Evolutionary conservation across 2,113 vertebrate species (phyloP).

Genomic region (Orcinus orca): DNA sequence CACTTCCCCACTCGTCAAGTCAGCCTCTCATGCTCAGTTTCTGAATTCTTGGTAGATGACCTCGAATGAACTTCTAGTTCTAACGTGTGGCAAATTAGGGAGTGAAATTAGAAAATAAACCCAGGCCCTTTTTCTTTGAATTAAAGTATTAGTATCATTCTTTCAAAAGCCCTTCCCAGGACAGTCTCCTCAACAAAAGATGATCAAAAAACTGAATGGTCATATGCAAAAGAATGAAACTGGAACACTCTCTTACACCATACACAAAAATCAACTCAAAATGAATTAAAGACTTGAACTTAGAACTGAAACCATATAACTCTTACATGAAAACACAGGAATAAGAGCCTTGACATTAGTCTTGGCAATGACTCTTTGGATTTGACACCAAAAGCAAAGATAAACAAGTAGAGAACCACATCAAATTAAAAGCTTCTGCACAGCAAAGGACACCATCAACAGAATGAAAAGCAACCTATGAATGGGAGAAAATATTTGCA

Average conservation of each 20-base stretch:
- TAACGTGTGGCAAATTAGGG: background rate
- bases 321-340: background rate
- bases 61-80: background rate
- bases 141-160: background rate
- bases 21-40: background rate
- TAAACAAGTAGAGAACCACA: background rate
- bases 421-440: background rate
- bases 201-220: background rate
- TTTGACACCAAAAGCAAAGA: background rate
- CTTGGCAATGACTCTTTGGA: background rate
- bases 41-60: background rate
- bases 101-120: slow-evolving; percentile 25
- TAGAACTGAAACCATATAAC: background rate
- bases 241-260: background rate
- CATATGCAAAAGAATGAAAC: background rate
- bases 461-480: background rate
- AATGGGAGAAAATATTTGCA: background rate
- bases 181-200: background rate
- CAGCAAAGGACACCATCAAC: background rate
- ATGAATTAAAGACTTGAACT: background rate
- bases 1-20: background rate
- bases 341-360: background rate
- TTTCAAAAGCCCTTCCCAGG: background rate
- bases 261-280: background rate
- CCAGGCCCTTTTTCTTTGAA: background rate